Evolutionary conservation across 2,888 invertebrate genomes (phyloP).

Genomic region (Apamea monoglypha): DNA sequence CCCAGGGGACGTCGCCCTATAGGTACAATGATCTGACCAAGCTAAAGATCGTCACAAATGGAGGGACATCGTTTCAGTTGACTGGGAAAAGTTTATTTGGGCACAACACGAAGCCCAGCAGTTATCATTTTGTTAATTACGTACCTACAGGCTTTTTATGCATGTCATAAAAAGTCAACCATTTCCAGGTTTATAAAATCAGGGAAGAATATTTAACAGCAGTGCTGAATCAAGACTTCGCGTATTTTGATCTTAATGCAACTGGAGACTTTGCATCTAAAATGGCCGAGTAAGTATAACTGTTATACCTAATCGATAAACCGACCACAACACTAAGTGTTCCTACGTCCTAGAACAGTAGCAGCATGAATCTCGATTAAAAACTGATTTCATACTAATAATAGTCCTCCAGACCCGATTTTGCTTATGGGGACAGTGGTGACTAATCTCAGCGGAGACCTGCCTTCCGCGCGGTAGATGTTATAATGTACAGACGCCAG

Average conservation of each 20-base stretch:
- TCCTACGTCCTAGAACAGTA: background rate
- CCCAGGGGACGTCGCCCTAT: background rate
- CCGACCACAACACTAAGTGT: background rate
- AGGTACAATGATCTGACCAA: background rate
- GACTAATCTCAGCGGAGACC: background rate
- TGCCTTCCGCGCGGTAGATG: background rate
- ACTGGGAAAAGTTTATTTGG: background rate
- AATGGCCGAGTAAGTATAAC: slow-evolving; percentile 92
- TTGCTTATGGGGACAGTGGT: background rate
- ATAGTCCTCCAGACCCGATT: background rate
- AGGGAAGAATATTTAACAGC: slow-evolving; percentile 91
- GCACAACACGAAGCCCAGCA: background rate
- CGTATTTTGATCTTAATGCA: slow-evolving; percentile 92
- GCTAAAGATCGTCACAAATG: background rate
- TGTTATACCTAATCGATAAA: slow-evolving; percentile 28
- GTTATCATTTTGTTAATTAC: background rate
- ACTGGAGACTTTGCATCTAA: slow-evolving; percentile 93
- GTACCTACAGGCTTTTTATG: background rate
- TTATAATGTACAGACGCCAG: background rate
- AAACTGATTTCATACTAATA: background rate
- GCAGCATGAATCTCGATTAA: background rate
- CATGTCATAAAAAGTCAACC: slow-evolving; percentile 43
- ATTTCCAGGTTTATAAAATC: slow-evolving; percentile 89
- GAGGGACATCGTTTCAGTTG: background rate
- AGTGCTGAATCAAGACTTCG: slow-evolving; percentile 92